These are phyloP conservation scores for Leucopternis melanops DNA, from an alignment of 2,113 vertebrate species.

Conservation along the genomic window DNA sequence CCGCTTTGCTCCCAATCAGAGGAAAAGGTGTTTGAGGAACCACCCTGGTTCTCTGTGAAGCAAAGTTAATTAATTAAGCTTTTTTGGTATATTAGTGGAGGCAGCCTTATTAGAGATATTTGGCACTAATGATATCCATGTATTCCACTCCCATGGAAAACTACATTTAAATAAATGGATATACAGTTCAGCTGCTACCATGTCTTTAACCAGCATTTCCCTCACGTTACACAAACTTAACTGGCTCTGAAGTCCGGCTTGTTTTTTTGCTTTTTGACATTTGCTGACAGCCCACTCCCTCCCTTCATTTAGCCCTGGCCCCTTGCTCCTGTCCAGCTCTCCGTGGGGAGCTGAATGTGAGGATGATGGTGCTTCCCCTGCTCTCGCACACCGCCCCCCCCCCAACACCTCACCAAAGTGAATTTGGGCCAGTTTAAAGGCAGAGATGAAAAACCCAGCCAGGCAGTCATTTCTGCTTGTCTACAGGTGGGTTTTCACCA, in stretches of 20 bases:
- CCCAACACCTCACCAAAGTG: background rate
- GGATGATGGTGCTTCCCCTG: background rate
- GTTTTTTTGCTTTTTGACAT: background rate
- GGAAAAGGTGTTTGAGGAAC: background rate
- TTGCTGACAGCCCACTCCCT: background rate
- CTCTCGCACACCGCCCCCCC: rapidly evolving
- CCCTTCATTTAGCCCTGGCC: background rate
- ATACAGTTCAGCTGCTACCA: slow-evolving; percentile 33
- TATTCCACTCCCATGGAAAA: slow-evolving; percentile 32
- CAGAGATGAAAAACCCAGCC: background rate
- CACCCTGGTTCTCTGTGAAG: background rate
- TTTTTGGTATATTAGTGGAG: slow-evolving; percentile 45
- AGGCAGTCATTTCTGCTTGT: background rate
- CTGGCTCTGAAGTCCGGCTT: background rate
- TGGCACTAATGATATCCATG: slow-evolving; percentile 43
- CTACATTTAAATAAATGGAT: slow-evolving; percentile 47
- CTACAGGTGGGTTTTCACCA: background rate
- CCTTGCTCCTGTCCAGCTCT: background rate
- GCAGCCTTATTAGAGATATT: slow-evolving; percentile 55
- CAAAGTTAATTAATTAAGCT: slow-evolving; percentile 66
- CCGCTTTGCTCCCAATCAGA: background rate
- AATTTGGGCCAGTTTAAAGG: background rate
- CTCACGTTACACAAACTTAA: background rate
- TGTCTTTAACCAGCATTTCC: slow-evolving; percentile 13
- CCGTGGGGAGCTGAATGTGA: rapidly evolving